Evolutionary conservation across 2,888 invertebrate genomes (phyloP).

Genomic region (Nymphalis c-album): DNA sequence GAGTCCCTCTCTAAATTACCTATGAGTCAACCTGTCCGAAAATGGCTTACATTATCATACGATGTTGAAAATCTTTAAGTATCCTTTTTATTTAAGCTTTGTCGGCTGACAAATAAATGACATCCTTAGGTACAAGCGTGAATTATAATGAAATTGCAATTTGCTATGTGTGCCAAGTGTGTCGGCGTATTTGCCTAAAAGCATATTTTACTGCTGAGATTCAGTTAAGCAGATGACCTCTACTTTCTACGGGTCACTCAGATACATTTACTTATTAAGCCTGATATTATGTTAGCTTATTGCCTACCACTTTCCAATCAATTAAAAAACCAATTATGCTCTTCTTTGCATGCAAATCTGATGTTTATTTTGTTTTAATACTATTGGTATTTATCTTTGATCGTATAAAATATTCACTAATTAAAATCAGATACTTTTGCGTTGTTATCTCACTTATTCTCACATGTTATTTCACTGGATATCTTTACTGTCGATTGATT

Average conservation of each 20-base stretch:
- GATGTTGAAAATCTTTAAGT: not conserved
- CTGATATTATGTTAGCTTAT: slow-evolving; percentile 7
- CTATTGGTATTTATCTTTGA: not conserved
- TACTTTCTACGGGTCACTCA: slow-evolving; percentile 59
- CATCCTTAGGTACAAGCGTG: slow-evolving; percentile 10
- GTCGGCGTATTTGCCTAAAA: slow-evolving; percentile 15
- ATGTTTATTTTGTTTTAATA: not conserved
- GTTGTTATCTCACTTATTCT: slow-evolving; percentile 17
- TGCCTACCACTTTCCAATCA: slow-evolving; percentile 6
- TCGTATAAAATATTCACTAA: slow-evolving; percentile 10
- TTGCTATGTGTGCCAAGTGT: slow-evolving; percentile 45
- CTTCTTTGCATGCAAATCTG: slow-evolving; percentile 1
- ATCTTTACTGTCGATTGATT: slow-evolving; percentile 60
- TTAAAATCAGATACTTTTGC: slow-evolving; percentile 9
- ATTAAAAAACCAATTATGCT: slow-evolving; percentile 3
- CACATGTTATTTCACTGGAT: slow-evolving; percentile 44
- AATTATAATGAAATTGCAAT: slow-evolving; percentile 24
- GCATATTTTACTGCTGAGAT: slow-evolving; percentile 20
- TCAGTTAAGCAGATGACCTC: slow-evolving; percentile 45
- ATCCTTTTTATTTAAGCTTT: not conserved
- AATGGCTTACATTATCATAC: not conserved
- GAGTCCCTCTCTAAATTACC: too few relatives aligned
- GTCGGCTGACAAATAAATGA: not conserved
- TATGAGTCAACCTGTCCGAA: not conserved
- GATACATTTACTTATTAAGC: slow-evolving; percentile 41